Evolutionary conservation across 2,113 vertebrate species (phyloP).

Genomic region (Aegypius monachus): DNA sequence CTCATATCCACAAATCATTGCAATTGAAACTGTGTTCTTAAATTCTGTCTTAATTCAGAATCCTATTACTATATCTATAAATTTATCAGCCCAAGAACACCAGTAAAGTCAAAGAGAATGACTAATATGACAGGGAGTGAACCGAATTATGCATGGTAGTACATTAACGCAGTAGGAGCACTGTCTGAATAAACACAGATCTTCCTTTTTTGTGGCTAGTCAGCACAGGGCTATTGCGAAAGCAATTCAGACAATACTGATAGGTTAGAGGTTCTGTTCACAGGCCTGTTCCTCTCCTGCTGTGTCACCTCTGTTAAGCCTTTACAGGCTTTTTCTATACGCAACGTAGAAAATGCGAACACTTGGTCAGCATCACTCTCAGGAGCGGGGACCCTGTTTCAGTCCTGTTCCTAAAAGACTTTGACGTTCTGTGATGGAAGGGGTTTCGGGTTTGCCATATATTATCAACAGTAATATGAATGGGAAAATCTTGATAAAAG

Average conservation of each 20-base stretch:
- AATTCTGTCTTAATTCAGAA: conserved; percentile 34
- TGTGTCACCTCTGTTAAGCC: not conserved
- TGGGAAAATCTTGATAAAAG: not conserved
- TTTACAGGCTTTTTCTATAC: not conserved
- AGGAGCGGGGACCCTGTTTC: not conserved
- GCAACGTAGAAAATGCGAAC: not conserved
- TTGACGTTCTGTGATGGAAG: not conserved
- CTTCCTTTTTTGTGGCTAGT: not conserved
- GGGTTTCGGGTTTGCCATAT: not conserved
- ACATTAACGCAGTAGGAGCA: not conserved
- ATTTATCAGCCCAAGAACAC: not conserved
- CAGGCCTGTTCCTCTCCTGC: not conserved
- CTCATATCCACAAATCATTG: conserved; percentile 47
- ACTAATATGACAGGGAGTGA: not conserved
- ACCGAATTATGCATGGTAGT: not conserved
- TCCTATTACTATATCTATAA: not conserved
- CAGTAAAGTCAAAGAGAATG: not conserved
- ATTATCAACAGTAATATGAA: not conserved
- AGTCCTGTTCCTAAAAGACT: not conserved
- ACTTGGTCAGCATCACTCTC: not conserved
- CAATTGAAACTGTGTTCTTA: not conserved
- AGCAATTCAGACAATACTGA: not conserved
- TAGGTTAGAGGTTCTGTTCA: not conserved
- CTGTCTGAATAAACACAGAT: not conserved
- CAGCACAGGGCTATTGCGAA: not conserved